Base-by-base conservation (phyloP, 2,113 vertebrate species). In the Chunga burmeisteri region DNA sequence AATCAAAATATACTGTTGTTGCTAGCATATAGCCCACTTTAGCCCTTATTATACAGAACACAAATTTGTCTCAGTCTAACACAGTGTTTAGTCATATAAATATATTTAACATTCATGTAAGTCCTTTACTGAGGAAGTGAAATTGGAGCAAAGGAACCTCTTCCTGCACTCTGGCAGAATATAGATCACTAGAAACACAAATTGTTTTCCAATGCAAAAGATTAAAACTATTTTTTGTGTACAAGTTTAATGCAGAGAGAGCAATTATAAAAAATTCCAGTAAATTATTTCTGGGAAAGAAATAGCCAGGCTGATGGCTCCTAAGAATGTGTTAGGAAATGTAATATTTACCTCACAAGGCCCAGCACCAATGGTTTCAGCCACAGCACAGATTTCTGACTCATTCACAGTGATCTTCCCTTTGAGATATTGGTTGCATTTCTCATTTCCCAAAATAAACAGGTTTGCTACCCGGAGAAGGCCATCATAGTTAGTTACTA, bases 341-440 rank as follows among this genome's bases (percentile, higher is more conserved):
- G 6, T 9, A 23, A 7, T 84, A 55, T 94, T 98, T 98, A 99
- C 99, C 99, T 99, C 99, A 91, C 99, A 99, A 73, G 99, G 99
- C 78, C 99, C 99, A 93, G 99, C 95, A 88, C 96, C 98, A n/a
- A 98, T 97, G 53, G 98, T 98, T 94, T 97, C 98, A 59, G 99
- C 99, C 42, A 99, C 99, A 52, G 99, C 99, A 95, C 99, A 99
- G 94, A 99, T 98, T 98, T 99, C 99, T 81, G 98, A 99, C 56
- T 99, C 99, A 90, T 98, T 99, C 94, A 99, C 98, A 55, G 98
- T 98, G 88, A 99, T 98, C 91, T 98, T 99, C 47, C 99, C 99
- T 97, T 98, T 98, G 95, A 99, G 99, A 96, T 99, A 98, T 9
- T 99, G 98, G 92, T 98, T 98, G 91, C 99, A 99, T 91, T 97